phyloP scores from a whole-genome alignment of 92 coral and sea anemone species.

The Epizoanthus stellaris region DNA sequence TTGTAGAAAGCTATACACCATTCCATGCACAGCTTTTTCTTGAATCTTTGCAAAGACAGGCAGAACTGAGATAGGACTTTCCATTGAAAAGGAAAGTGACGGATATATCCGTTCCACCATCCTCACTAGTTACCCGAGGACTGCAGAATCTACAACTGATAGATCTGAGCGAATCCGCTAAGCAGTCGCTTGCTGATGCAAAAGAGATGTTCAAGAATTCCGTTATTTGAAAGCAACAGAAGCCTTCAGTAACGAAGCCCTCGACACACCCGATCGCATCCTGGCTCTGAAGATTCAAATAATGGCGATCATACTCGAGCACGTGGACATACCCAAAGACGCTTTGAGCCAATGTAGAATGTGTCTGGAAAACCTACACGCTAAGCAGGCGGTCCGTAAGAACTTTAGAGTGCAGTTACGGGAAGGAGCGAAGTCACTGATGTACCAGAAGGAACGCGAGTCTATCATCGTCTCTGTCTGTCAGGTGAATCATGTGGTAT shows the following conservation, averaged over 20 bases:
- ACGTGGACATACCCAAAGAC: not conserved
- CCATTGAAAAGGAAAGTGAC: not conserved
- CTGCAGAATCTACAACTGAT: not conserved
- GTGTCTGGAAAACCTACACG: not conserved
- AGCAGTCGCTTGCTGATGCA: too few relatives aligned
- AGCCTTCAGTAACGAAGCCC: not conserved
- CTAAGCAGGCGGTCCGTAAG: not conserved
- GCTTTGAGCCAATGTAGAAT: not conserved
- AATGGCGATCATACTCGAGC: too few relatives aligned
- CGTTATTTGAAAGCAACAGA: not conserved
- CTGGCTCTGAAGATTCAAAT: not conserved
- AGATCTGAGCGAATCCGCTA: too few relatives aligned
- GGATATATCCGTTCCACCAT: too few relatives aligned
- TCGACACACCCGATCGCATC: not conserved
- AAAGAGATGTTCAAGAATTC: too few relatives aligned
- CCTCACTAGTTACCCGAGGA: not conserved
- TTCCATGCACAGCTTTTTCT: too few relatives aligned
- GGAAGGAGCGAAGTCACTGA: not conserved
- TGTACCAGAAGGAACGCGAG: not conserved
- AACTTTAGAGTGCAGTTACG: not conserved
- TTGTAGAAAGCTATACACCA: too few relatives aligned
- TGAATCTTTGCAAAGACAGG: too few relatives aligned
- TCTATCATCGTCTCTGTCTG: not conserved
- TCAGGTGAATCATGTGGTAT: not conserved
- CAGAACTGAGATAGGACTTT: too few relatives aligned